Percentiles rank a stretch among this genome's conserved stretches.
Conservation (phyloP, 92 coral and sea anemone species). For the Diadumene lineata region DNA sequence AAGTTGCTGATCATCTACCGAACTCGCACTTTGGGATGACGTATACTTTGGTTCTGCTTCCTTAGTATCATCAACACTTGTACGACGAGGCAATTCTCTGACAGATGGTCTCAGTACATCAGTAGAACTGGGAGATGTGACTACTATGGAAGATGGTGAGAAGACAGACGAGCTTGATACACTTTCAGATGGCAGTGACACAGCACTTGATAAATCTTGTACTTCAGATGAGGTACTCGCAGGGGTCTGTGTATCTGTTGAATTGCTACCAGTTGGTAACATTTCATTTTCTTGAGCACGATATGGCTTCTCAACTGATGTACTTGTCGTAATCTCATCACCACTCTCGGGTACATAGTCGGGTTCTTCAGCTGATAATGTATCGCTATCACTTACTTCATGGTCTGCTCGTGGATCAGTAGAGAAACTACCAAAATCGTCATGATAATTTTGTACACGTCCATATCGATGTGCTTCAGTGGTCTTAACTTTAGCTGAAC, state of each 20-base stretch:
- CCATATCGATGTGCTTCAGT: background rate
- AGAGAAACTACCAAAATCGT: background rate
- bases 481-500: constrained; percentile 14
- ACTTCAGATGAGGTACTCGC: background rate
- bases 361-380: constrained; percentile 79
- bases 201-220: background rate
- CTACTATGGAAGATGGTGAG: constrained; percentile 25
- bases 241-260: background rate
- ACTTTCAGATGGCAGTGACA: constrained; percentile 1
- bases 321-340: constrained; percentile 47
- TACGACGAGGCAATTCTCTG: background rate
- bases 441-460: background rate
- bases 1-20: background rate
- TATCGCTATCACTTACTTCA: constrained; percentile 81
- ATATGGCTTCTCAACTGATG: background rate
- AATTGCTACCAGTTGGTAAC: background rate
- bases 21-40: background rate
- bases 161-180: constrained; percentile 31
- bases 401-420: constrained; percentile 17
- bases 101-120: background rate
- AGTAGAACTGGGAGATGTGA: constrained; percentile 18
- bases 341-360: constrained; percentile 69
- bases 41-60: constrained; percentile 21
- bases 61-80: constrained; percentile 14
- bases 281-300: background rate